Evolutionary conservation across 92 coral and sea anemone species (phyloP).

Genomic region (Umimayanthus chanpuru): DNA sequence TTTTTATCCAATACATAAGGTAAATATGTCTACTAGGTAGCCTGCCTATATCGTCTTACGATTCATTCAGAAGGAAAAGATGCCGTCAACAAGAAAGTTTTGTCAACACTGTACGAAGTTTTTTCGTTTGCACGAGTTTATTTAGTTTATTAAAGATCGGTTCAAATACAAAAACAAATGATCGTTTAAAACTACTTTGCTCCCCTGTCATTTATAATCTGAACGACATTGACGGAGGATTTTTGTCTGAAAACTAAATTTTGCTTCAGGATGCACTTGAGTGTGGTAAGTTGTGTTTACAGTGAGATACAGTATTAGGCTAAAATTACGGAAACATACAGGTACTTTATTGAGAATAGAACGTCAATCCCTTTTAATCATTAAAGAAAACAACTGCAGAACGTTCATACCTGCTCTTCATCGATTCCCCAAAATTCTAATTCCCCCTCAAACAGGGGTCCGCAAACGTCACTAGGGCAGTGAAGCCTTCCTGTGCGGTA

Average conservation of each 20-base stretch:
- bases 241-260: background rate
- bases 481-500: constrained; percentile 96
- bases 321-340: background rate
- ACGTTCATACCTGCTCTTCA: constrained; percentile 73
- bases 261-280: background rate
- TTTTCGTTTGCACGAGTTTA: background rate
- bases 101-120: background rate
- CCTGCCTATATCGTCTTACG: background rate
- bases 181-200: background rate
- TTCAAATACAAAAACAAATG: background rate
- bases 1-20: background rate
- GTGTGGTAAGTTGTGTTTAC: background rate
- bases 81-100: background rate
- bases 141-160: background rate
- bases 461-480: constrained; percentile 92
- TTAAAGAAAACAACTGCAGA: background rate
- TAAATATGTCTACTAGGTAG: background rate
- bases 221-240: background rate
- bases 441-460: constrained; percentile 93
- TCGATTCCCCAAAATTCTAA: constrained; percentile 97
- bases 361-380: background rate
- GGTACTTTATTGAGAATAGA: background rate
- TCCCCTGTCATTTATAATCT: background rate
- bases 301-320: background rate
- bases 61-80: background rate